These are phyloP conservation scores for Sebastes steindachneri DNA, from an alignment of 2,797 vertebrate species.

Conservation along the genomic window DNA sequence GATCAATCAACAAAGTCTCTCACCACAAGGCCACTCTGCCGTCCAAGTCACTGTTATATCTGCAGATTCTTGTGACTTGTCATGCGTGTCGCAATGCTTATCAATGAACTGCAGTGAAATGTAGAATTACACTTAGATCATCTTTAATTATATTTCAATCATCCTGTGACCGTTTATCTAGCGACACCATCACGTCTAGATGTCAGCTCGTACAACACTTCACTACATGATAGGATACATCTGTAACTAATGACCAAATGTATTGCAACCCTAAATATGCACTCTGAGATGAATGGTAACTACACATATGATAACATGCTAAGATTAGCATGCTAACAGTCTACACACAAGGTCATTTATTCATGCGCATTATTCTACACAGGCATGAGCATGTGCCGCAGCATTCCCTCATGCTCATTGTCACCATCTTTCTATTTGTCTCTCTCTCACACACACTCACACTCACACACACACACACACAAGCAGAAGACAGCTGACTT, in stretches of 20 bases:
- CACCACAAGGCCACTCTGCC: neutral
- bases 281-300: neutral
- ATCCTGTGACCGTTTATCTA: neutral
- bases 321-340: neutral
- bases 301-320: neutral
- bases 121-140: neutral
- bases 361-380: neutral
- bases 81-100: neutral
- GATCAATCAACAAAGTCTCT: neutral
- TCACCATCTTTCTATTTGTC: neutral
- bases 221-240: neutral
- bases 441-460: neutral
- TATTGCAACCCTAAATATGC: neutral
- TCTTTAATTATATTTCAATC: neutral
- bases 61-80: neutral
- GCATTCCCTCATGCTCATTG: neutral
- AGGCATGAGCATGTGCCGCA: neutral
- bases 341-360: constrained; percentile 13
- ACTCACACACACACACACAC: neutral
- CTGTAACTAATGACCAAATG: neutral
- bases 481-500: neutral
- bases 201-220: neutral
- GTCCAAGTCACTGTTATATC: neutral
- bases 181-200: neutral
- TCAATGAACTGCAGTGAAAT: neutral